These are phyloP conservation scores for Brachyistius frenatus DNA, from an alignment of 2,113 vertebrate genomes.

Conservation along the genomic window DNA sequence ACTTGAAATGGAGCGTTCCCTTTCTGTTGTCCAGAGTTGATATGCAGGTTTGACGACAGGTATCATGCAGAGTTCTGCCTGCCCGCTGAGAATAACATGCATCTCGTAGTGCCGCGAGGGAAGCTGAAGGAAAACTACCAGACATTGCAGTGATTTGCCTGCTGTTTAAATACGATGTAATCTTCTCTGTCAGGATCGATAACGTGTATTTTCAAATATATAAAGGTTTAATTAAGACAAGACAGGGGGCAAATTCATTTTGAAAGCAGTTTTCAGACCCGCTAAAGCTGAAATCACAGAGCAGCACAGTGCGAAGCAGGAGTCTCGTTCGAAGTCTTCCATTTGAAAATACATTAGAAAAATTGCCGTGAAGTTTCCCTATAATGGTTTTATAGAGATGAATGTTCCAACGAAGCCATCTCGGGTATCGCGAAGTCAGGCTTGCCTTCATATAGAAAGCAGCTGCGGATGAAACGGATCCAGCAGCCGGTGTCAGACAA, in stretches of 20 bases:
- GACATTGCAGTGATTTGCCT: too few relatives aligned
- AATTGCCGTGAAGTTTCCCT: background rate
- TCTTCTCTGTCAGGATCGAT: too few relatives aligned
- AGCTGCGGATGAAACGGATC: constrained; percentile 37
- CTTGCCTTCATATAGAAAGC: constrained; percentile 9
- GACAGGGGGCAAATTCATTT: background rate
- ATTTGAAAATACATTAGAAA: constrained; percentile 25
- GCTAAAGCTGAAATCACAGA: background rate
- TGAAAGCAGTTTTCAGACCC: background rate
- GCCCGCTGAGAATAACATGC: too few relatives aligned
- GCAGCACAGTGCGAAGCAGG: background rate
- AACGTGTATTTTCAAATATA: too few relatives aligned
- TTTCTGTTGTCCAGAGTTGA: too few relatives aligned
- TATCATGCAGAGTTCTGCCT: too few relatives aligned
- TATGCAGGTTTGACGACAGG: too few relatives aligned
- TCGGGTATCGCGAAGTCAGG: constrained; percentile 16
- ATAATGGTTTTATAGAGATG: constrained; percentile 24
- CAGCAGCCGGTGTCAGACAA: constrained; percentile 29
- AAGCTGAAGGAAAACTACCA: too few relatives aligned
- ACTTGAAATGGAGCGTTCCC: too few relatives aligned
- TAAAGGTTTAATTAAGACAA: too few relatives aligned
- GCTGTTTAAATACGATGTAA: too few relatives aligned
- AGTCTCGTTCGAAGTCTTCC: background rate
- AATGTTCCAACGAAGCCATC: constrained; percentile 17
- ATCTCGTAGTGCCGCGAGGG: too few relatives aligned